A percentile compares a stretch with the other conserved stretches of the same genome.
Conservation (phyloP, 2,113 vertebrate species). For the Taurulus bubalis region DNA sequence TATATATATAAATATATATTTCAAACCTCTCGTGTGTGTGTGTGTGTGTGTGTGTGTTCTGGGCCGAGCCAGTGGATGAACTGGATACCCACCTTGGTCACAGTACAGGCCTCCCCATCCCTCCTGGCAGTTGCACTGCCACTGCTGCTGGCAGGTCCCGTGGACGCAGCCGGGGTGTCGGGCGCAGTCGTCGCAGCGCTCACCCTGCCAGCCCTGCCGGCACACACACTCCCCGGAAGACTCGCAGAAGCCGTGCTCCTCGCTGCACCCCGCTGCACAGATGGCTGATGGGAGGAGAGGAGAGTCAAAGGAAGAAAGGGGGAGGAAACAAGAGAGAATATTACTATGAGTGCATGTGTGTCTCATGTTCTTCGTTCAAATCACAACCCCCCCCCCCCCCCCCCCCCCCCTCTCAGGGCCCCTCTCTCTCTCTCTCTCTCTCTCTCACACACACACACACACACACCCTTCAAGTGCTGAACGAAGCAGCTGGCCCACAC, state of each 20-base stretch:
- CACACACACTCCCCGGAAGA: conserved; percentile 87
- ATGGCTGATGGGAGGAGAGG: conserved; percentile 78
- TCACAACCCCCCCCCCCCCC: conserved; percentile 59
- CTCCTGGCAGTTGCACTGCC: conserved; percentile 87
- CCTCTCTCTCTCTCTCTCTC: conserved; percentile 30
- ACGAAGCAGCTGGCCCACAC: conserved; percentile 77
- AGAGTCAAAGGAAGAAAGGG: conserved; percentile 16
- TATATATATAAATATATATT: neutral
- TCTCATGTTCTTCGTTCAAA: conserved; percentile 25
- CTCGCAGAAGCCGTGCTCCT: conserved; percentile 84
- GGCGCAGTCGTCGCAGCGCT: conserved; percentile 84
- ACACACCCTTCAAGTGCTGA: conserved; percentile 70
- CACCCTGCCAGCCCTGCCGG: conserved; percentile 87
- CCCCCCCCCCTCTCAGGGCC: conserved; percentile 29
- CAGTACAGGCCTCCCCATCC: conserved; percentile 90
- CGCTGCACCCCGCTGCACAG: conserved; percentile 86
- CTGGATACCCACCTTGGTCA: conserved; percentile 76
- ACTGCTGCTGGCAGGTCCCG: conserved; percentile 85
- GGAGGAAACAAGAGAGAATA: conserved; percentile 42
- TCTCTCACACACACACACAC: conserved; percentile 39
- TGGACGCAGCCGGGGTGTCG: conserved; percentile 86
- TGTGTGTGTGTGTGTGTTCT: neutral
- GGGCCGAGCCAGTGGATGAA: neutral
- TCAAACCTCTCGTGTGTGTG: neutral
- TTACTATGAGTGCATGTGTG: conserved; percentile 36